Base-by-base conservation (phyloP, 2,888 invertebrate species). In the Podotricha telesiphe region DNA sequence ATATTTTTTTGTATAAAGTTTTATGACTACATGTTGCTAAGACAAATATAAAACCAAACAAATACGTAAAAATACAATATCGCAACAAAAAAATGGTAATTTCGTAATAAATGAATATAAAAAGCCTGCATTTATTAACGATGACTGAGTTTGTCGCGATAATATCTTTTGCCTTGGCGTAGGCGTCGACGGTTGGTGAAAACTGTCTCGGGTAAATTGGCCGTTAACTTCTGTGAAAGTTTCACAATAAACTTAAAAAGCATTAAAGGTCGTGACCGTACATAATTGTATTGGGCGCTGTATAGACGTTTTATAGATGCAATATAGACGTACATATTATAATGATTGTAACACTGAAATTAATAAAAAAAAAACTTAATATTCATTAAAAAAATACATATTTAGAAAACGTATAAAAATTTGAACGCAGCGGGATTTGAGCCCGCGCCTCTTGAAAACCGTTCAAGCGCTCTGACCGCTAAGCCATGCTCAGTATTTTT, bases 231-330 rank as follows among this genome's bases (percentile, higher is more conserved):
- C 70, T 70, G 63, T 45, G 40, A 56, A 55, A 56, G 67, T 70
- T 70, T 68, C 63, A 68, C 51, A 59, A 68, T 56, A 48, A 63
- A 53, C 56, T 37, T 28, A 63, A 70, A 66, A 40, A 65, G 56
- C 53, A 58, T 65, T 64, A 19, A 59, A 67, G 72, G 72, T 70
- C 70, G n/a, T n/a, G n/a, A 70, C 69, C 65, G 65, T 61, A 37
- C n/a, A 68, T 65, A 65, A 65, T 65, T 59, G 22, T 51, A 19
- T 63, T 65, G 42, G 65, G 66, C 55, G 69, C 19, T 22, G n/a
- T 42, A 61, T 20, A 56, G 40, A 37, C 19, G 15, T 56, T 56
- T 55, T n/a, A n/a, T n/a, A n/a, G n/a, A n/a, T n/a, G n/a, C n/a
- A n/a, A n/a, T n/a, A n/a, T n/a, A n/a, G n/a, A n/a, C n/a, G n/a